Percentiles rank a stretch among this genome's conserved stretches.
Evolutionary conservation across 1,140 invertebrate species (phyloP).

Genomic region (Trialeurodes vaporariorum): DNA sequence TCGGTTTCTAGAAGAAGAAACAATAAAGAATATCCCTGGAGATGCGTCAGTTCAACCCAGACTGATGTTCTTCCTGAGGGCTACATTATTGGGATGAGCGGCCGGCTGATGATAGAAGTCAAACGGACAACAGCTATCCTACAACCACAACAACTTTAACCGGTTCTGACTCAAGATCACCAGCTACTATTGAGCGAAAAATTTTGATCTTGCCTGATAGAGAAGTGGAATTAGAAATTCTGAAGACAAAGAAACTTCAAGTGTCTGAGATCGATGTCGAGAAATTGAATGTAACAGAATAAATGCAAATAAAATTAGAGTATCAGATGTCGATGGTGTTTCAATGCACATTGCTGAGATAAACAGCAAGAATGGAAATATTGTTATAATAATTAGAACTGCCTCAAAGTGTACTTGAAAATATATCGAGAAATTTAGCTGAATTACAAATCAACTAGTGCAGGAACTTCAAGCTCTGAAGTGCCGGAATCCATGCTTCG

Average conservation of each 20-base stretch:
- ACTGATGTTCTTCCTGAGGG: conserved; percentile 69
- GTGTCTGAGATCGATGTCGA: conserved; percentile 64
- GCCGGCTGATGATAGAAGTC: background rate
- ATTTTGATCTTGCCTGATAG: conserved; percentile 20
- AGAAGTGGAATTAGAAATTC: conserved; percentile 28
- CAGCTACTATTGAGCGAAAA: conserved; percentile 9
- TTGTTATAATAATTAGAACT: conserved; percentile 51
- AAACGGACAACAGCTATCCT: background rate
- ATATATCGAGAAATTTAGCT: conserved; percentile 26
- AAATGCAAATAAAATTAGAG: conserved; percentile 59
- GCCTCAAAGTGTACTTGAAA: conserved; percentile 27
- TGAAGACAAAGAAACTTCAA: conserved; percentile 44
- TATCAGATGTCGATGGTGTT: conserved; percentile 62
- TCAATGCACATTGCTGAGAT: conserved; percentile 54
- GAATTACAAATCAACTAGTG: background rate
- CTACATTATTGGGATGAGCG: conserved; percentile 44
- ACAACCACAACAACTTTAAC: background rate
- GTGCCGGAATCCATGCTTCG: conserved; percentile 41
- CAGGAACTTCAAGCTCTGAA: background rate
- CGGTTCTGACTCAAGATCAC: background rate
- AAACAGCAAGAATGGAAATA: conserved; percentile 46
- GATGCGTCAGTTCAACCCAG: conserved; percentile 66
- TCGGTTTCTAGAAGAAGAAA: conserved; percentile 17
- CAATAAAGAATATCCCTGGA: conserved; percentile 24
- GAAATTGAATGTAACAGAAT: conserved; percentile 59